Evolutionary conservation across 2,888 invertebrate species (phyloP), one percentile per base, ranked within the genome.

Genomic region (Pyrrhosoma nymphula): DNA sequence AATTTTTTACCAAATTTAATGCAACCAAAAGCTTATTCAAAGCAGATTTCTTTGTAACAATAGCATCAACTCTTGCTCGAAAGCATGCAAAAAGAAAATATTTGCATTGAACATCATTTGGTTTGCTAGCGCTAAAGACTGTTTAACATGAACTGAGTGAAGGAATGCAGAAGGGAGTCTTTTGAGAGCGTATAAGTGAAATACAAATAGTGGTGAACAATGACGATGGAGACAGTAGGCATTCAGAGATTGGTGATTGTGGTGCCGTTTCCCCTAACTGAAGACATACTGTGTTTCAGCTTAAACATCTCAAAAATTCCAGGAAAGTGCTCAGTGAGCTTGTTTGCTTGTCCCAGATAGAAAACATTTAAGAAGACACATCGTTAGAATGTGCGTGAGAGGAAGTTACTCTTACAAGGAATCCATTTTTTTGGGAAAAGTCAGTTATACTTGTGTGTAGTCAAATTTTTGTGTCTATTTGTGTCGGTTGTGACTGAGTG

Each of bases 401-500:
- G n/a, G 12, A 63, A 47, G 63, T 93, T 63, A 30, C 93, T 69
- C 69, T 69, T 69, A 16, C 39, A 75, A 39, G 47, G 47, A 69
- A 69, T 75, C 93, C 63, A 39, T 69, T 93, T 93, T 91, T 91
- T 93, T 93, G 47, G 69, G 39, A 93, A 75, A 93, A 55, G 89
- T 89, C 89, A 89, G 55, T 89, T 55, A 89, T 55, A 69, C 91
- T 47, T 47, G 47, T 93, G 69, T 93, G 69, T 93, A 93, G 93
- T 93, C 55, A 69, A 82, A 93, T 93, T 75, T 93, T 93, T 69
- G 63, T 91, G 93, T 93, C 93, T 93, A 93, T 93, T 93, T 93
- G 93, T 93, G 93, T 93, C 69, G 93, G 93, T 93, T 93, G 93
- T 93, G 93, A 69, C 35, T 93, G 93, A 69, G 93, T 93, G 93